Evolutionary conservation across 1,140 invertebrate species (phyloP), one percentile per base, ranked within the genome.

Genomic region (Neotoxoptera formosana): DNA sequence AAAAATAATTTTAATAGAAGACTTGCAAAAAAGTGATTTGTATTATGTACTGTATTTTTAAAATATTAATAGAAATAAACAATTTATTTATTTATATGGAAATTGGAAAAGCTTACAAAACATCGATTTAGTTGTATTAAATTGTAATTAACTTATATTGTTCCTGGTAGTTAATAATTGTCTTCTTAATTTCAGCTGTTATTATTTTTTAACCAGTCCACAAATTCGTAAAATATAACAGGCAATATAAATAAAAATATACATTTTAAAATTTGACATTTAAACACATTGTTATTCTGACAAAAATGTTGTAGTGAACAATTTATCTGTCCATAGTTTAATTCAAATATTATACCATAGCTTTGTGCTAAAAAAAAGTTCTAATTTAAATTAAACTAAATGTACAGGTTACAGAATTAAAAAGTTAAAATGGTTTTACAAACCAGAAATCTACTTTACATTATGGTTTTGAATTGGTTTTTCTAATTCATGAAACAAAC

Each of bases 211-310:
- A 97, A 95, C 97, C 97, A 98, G 95, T 98, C 97, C 87, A 99
- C 98, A 96, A 98, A 99, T 95, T 99, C 98, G 95, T 99, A 98
- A 95, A 99, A 96, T 97, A 99, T 97, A 93, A 99, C 98, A 94
- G 98, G 98, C 98, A 98, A 98, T 98, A 95, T 56, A 96, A 96
- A 89, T 93, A 92, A 93, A 94, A 93, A 93, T 92, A 48, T n/a
- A 48, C 7, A 88, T 48, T 88, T 34, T 48, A 48, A 48, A 48
- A 88, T 34, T 41, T 41, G 1, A 41, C 4, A 41, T 41, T 41
- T 41, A 41, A 41, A 41, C 41, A 41, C 41, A 41, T 41, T 41
- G 41, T 41, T 41, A 41, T 4, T 41, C 41, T 41, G 41, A 41
- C 4, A 4, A 41, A 41, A 41, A 41, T 41, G 41, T 41, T 41